Conservation (phyloP, 2,113 vertebrate species). For the Natator depressus region DNA sequence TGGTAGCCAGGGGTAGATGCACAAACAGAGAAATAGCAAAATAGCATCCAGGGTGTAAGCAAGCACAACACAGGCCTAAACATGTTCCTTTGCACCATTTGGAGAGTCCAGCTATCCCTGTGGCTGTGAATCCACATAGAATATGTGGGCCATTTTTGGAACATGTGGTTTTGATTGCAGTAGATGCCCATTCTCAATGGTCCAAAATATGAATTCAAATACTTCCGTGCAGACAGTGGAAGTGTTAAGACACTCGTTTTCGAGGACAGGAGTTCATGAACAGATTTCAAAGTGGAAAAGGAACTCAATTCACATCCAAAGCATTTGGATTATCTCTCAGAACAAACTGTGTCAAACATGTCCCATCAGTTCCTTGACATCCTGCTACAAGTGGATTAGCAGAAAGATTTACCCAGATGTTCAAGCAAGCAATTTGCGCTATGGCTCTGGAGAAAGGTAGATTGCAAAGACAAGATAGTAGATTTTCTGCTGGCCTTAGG, state of each 20-base stretch:
- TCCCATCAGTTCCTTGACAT: too few species aligned
- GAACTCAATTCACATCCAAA: background rate
- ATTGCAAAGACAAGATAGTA: too few species aligned
- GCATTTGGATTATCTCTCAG: background rate
- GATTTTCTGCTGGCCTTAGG: too few species aligned
- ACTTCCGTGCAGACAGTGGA: slow-evolving; percentile 29
- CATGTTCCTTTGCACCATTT: background rate
- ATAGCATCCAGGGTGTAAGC: background rate
- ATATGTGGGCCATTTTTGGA: background rate
- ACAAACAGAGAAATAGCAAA: background rate
- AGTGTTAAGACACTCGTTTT: slow-evolving; percentile 21
- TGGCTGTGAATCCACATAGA: background rate
- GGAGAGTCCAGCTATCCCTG: background rate
- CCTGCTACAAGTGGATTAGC: too few species aligned
- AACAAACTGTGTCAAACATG: too few species aligned
- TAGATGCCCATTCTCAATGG: background rate
- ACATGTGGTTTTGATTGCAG: background rate
- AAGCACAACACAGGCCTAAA: background rate
- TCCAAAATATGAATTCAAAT: background rate
- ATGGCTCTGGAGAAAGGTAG: too few species aligned
- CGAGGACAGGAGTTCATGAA: slow-evolving; percentile 4
- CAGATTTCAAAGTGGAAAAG: background rate
- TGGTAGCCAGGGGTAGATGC: background rate
- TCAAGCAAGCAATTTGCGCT: too few species aligned
- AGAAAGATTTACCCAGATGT: too few species aligned